Percentiles rank a stretch among this genome's conserved stretches.
These are phyloP conservation scores for Passer montanus DNA, from an alignment of 2,113 vertebrate genomes.

Conservation along the genomic window DNA sequence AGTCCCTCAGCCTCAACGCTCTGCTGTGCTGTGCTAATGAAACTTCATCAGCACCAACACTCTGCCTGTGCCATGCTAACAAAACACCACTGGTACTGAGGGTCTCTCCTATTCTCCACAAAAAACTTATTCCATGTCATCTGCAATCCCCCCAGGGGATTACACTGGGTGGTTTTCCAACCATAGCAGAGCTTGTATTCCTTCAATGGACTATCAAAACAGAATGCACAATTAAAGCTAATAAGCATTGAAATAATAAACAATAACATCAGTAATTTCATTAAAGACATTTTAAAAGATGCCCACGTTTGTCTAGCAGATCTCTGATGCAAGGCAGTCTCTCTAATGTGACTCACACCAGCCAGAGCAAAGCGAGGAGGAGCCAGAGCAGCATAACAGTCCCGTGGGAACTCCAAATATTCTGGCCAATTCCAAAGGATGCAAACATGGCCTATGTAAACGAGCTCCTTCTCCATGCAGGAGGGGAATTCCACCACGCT, in stretches of 20 bases:
- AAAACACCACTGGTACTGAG: rapidly evolving
- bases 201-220: background rate
- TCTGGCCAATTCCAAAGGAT: background rate
- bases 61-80: background rate
- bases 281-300: background rate
- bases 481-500: background rate
- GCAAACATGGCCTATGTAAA: background rate
- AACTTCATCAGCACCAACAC: background rate
- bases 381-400: background rate
- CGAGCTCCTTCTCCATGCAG: background rate
- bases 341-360: background rate
- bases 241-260: background rate
- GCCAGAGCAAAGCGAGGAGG: background rate
- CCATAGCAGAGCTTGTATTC: background rate
- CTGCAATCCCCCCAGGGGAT: background rate
- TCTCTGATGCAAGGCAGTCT: background rate
- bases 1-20: background rate
- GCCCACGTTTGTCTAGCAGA: background rate
- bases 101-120: background rate
- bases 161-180: background rate
- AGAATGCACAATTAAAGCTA: background rate
- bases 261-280: background rate
- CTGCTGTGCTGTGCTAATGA: background rate
- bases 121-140: background rate
- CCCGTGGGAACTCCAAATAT: background rate